Percentiles rank a stretch among this genome's conserved stretches.
Evolutionary conservation across 2,888 invertebrate genomes (phyloP).

Genomic region (Meliscaeva auricollis): DNA sequence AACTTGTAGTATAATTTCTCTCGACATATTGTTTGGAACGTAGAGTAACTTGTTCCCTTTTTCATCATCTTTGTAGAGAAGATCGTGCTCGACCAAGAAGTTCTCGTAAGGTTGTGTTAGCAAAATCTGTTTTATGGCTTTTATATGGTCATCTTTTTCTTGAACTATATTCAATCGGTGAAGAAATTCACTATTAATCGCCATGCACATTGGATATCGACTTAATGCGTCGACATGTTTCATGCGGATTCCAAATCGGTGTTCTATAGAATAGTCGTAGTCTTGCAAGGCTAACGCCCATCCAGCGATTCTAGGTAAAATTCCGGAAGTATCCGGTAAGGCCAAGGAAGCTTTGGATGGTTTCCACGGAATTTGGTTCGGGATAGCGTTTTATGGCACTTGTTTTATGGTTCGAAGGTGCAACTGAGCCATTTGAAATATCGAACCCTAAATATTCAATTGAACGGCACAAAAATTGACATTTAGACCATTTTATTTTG

Average conservation of each 20-base stretch:
- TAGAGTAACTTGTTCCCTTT: not conserved
- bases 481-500: not conserved
- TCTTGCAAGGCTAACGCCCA: too few species aligned
- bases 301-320: too few species aligned
- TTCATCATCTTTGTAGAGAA: not conserved
- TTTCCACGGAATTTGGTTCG: not conserved
- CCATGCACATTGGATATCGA: not conserved
- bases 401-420: not conserved
- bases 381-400: not conserved
- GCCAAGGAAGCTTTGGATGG: not conserved
- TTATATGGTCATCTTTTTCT: conserved; percentile 2
- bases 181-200: not conserved
- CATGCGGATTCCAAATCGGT: conserved; percentile 12
- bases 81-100: not conserved
- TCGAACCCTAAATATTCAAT: not conserved
- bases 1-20: not conserved
- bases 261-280: not conserved
- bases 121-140: not conserved
- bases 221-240: conserved; percentile 13
- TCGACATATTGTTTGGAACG: not conserved
- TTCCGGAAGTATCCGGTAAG: conserved; percentile 49
- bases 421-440: not conserved
- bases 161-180: not conserved
- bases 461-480: not conserved
- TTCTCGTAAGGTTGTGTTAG: too few species aligned